A percentile compares a stretch with the other conserved stretches of the same genome.
These are phyloP conservation scores for Tarsius wallacei DNA, from an alignment of 2,797 vertebrate species.

Conservation along the genomic window DNA sequence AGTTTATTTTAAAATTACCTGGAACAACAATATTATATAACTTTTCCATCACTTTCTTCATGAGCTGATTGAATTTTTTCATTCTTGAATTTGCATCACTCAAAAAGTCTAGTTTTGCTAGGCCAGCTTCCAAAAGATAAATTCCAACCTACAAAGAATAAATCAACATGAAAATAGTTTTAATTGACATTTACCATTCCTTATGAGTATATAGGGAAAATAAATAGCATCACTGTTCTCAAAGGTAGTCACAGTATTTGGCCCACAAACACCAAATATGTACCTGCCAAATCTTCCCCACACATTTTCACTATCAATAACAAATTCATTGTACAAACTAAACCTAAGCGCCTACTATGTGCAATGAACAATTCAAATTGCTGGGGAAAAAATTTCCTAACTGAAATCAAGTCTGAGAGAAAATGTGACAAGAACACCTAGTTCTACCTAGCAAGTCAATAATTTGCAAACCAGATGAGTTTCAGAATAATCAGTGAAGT, in stretches of 20 bases:
- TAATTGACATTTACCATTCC: slow-evolving; percentile 2
- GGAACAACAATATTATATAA: slow-evolving; percentile 96
- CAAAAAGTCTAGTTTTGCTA: slow-evolving; percentile 96
- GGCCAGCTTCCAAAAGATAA: slow-evolving; percentile 95
- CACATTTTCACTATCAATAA: slow-evolving; percentile 39
- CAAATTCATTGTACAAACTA: slow-evolving; percentile 51
- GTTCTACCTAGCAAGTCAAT: neutral
- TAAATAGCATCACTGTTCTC: neutral
- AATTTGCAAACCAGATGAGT: neutral
- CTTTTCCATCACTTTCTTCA: slow-evolving; percentile 98
- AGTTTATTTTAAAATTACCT: slow-evolving; percentile 90
- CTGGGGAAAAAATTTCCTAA: slow-evolving; percentile 15
- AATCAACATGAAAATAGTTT: slow-evolving; percentile 18
- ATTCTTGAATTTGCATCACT: slow-evolving; percentile 96
- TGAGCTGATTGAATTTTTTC: slow-evolving; percentile 96
- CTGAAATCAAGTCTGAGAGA: neutral
- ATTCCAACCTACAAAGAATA: slow-evolving; percentile 94
- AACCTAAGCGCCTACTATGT: neutral
- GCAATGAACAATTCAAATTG: neutral
- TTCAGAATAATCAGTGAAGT: neutral
- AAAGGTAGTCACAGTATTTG: slow-evolving; percentile 6
- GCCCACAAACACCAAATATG: neutral
- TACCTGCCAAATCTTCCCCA: neutral
- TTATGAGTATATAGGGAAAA: slow-evolving; percentile 10
- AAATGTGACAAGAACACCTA: neutral